These are phyloP conservation scores for Carposina sasakii DNA, from an alignment of 1,140 invertebrate genomes.

Conservation along the genomic window DNA sequence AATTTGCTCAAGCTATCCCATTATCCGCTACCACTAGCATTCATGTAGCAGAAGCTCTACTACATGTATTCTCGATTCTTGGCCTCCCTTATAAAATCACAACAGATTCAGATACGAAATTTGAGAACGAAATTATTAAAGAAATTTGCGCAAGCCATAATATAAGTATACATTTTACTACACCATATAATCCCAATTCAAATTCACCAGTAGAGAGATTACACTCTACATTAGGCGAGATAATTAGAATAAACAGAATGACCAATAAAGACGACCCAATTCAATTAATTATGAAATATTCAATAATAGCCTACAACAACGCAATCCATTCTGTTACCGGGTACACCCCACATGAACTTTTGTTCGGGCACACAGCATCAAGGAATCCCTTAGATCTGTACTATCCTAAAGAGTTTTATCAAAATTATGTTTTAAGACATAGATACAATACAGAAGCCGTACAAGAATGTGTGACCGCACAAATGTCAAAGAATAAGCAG, in stretches of 20 bases:
- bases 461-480: slow-evolving; percentile 15
- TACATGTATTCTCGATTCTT: not conserved
- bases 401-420: slow-evolving; percentile 4
- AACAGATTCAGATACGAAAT: slow-evolving; percentile 27
- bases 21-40: slow-evolving; percentile 6
- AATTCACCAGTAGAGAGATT: slow-evolving; percentile 39
- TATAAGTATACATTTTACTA: slow-evolving; percentile 43
- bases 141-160: slow-evolving; percentile 32
- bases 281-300: slow-evolving; percentile 23
- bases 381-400: slow-evolving; percentile 6
- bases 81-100: slow-evolving; percentile 3
- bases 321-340: slow-evolving; percentile 22
- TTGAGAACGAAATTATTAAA: slow-evolving; percentile 25
- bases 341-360: slow-evolving; percentile 19
- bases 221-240: slow-evolving; percentile 29
- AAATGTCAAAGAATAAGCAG: slow-evolving; percentile 26
- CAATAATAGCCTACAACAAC: slow-evolving; percentile 28
- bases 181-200: slow-evolving; percentile 35
- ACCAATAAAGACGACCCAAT: slow-evolving; percentile 18
- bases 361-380: slow-evolving; percentile 22
- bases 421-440: slow-evolving; percentile 21
- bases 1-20: slow-evolving; percentile 7
- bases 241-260: slow-evolving; percentile 36
- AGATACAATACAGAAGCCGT: slow-evolving; percentile 17
- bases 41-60: slow-evolving; percentile 3